Base-by-base conservation (phyloP, 2,797 vertebrate genomes). In the Cephalopachus bancanus region DNA sequence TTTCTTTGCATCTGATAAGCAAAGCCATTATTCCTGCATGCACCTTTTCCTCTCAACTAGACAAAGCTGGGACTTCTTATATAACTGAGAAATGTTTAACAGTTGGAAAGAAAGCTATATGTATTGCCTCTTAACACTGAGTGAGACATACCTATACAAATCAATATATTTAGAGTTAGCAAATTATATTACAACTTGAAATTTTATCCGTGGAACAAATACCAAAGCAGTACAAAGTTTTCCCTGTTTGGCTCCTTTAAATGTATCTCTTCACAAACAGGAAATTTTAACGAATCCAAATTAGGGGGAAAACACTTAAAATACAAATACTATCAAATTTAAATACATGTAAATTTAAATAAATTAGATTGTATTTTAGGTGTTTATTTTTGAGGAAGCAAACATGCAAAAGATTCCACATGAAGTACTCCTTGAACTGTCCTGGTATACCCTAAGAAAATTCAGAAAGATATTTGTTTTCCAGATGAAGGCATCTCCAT, bases 361-460 rank as follows among this genome's bases (percentile, higher is more conserved):
- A 44, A 44, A 44, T 44, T 44, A 4, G 44, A 44, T 44, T 44
- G 44, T 7, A 44, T 44, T 44, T 44, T 7, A 5, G 44, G 44
- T 44, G 44, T 44, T 37, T 60, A 33, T 59, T 97, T 84, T 30
- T 1, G 2, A 83, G 71, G 74, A 89, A 89, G 49, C 22, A 93
- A 89, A 86, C 1, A 1, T 30, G 14, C 26, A 24, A 28, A 81
- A 10, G 5, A 92, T 83, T 95, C 87, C 57, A 69, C 30, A 33
- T 44, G 0, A 3, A 59, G 44, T 78, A 85, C 24, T 95, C 87
- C 81, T 80, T 79, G 92, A 94, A 33, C 51, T 57, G 57, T 74
- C 89, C 83, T 93, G 51, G 33, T 57, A 37, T 90, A 95, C 65
- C 93, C 94, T 65, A 60, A 97, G 78, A 97, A 96, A 94, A 83